Evolutionary conservation across 2,113 vertebrate genomes (phyloP), one percentile per base, ranked within the genome.

Genomic region (Microcebus lehilahytsara): DNA sequence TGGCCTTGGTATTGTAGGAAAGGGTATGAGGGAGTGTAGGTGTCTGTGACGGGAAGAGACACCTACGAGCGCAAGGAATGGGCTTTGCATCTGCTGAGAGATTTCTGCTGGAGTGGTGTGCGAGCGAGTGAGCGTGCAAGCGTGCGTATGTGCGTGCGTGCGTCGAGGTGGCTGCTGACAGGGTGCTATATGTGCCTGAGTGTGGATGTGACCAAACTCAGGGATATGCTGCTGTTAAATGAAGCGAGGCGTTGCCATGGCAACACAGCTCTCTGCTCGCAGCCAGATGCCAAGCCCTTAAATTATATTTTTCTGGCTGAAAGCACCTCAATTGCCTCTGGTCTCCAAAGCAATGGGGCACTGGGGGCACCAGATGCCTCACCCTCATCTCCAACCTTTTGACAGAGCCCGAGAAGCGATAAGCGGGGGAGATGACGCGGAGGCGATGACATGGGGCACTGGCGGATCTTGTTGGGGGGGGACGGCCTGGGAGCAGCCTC

Each of bases 161-260:
- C 9, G 0, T 30, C 1, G 7, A 0, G 34, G 87, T 66, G 69
- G 93, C 93, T 56, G 95, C 83, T 90, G 97, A 88, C 93, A 49
- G 66, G 19, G 14, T 71, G 86, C 91, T 92, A 1, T 53, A 9
- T 88, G 95, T 84, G 97, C 95, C 97, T 83, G 85, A 72, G 94
- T 88, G 94, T 97, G 96, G 79, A 5, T 92, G 85, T 92, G 97
- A 97, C 6, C 67, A 95, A 96, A 97, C 69, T 79, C 10, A 67
- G 97, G 97, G 96, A 97, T 97, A 83, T 93, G 98, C 90, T 91
- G 91, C 96, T 97, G 98, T 97, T 97, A 98, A 98, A 98, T 98
- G 98, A 98, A 95, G 97, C 5, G 0, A 97, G 94, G 96, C 97
- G 96, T 98, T 96, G 89, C 98, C 98, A 98, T 98, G 98, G 98